Evolutionary conservation across 2,797 vertebrate genomes (phyloP).

Genomic region (Dermochelys coriacea): DNA sequence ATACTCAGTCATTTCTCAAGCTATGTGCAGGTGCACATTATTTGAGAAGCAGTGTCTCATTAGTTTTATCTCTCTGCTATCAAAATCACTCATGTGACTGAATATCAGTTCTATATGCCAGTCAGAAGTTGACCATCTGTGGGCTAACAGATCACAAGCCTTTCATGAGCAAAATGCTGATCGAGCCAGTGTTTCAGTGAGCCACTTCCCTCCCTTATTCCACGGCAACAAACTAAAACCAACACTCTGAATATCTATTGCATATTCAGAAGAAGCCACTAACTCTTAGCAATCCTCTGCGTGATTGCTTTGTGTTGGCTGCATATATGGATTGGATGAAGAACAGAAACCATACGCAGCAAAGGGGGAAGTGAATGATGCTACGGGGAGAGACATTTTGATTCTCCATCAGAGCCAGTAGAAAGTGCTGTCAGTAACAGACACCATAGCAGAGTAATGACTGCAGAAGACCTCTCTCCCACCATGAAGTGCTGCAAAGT

Average conservation of each 20-base stretch:
- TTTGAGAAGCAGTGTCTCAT: slow-evolving; percentile 56
- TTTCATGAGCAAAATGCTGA: slow-evolving; percentile 47
- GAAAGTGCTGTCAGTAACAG: slow-evolving; percentile 64
- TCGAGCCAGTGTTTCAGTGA: slow-evolving; percentile 33
- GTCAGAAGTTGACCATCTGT: slow-evolving; percentile 49
- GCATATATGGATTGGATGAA: slow-evolving; percentile 60
- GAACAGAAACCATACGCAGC: not conserved
- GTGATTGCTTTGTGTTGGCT: slow-evolving; percentile 13
- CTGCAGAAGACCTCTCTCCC: slow-evolving; percentile 67
- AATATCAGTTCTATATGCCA: slow-evolving; percentile 25
- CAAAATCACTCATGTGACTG: slow-evolving; percentile 40
- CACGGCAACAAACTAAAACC: not conserved
- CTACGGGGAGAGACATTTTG: slow-evolving; percentile 45
- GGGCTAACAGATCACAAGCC: slow-evolving; percentile 42
- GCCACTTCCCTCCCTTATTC: not conserved
- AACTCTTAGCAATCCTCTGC: not conserved
- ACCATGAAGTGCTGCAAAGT: slow-evolving; percentile 49
- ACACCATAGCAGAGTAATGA: slow-evolving; percentile 52
- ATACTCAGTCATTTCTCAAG: slow-evolving; percentile 28
- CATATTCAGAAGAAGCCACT: slow-evolving; percentile 51
- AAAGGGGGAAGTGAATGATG: not conserved
- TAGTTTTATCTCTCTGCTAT: slow-evolving; percentile 47
- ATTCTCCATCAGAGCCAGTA: slow-evolving; percentile 55
- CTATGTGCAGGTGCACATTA: slow-evolving; percentile 43
- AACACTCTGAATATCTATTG: slow-evolving; percentile 26